Percentiles rank a stretch among this genome's conserved stretches.
These are phyloP conservation scores for Cosmia trapezina DNA, from an alignment of 2,888 invertebrate species.

Conservation along the genomic window DNA sequence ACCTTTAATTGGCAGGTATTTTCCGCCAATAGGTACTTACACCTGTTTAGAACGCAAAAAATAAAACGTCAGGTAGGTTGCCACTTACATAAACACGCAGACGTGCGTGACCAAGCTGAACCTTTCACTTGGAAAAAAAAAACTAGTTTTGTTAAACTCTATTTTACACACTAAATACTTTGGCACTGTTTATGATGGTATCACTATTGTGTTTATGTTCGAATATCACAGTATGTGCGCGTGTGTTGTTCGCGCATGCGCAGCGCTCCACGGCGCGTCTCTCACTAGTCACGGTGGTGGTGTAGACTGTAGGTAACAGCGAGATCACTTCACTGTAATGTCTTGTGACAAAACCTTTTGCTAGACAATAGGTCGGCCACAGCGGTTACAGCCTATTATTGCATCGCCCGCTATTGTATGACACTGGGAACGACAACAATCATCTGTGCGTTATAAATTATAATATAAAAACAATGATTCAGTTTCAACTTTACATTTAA, in stretches of 20 bases:
- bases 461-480: conserved; percentile 38
- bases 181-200: conserved; percentile 74
- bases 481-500: conserved; percentile 18
- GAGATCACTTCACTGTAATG: conserved; percentile 72
- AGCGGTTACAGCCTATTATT: conserved; percentile 46
- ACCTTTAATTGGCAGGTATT: conserved; percentile 62
- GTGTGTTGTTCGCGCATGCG: conserved; percentile 79
- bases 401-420: conserved; percentile 50
- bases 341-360: conserved; percentile 63
- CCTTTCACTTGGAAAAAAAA: conserved; percentile 73
- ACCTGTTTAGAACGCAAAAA: conserved; percentile 56
- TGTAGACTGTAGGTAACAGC: conserved; percentile 53
- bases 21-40: conserved; percentile 59
- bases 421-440: conserved; percentile 27
- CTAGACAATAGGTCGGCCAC: conserved; percentile 60
- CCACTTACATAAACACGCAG: conserved; percentile 81
- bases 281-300: conserved; percentile 73
- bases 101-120: conserved; percentile 62
- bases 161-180: conserved; percentile 75
- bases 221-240: conserved; percentile 50
- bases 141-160: conserved; percentile 69
- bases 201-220: conserved; percentile 61
- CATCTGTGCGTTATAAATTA: conserved; percentile 10
- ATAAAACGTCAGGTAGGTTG: conserved; percentile 70
- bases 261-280: conserved; percentile 84